Evolutionary conservation across 2,888 invertebrate genomes (phyloP).

Genomic region (Ennomos quercinarius): DNA sequence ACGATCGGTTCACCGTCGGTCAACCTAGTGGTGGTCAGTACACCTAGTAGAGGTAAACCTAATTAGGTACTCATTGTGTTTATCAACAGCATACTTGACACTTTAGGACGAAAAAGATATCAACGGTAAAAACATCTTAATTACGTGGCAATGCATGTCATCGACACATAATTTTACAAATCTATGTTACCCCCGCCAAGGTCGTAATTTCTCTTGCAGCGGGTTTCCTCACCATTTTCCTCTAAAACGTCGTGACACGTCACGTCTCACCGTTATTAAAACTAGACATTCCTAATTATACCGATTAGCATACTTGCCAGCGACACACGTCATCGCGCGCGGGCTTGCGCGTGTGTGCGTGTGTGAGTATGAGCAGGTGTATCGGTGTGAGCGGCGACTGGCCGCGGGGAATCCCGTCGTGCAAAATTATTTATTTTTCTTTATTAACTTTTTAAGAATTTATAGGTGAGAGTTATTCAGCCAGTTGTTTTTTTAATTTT

Average conservation of each 20-base stretch:
- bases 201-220: slow-evolving; percentile 29
- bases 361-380: slow-evolving; percentile 38
- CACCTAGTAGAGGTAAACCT: too few species aligned
- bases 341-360: slow-evolving; percentile 29
- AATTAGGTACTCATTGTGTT: too few species aligned
- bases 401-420: slow-evolving; percentile 71
- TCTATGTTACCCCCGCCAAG: slow-evolving; percentile 28
- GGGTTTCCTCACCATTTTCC: slow-evolving; percentile 36
- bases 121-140: background rate
- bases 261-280: slow-evolving; percentile 45
- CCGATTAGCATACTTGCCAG: slow-evolving; percentile 49
- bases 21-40: too few species aligned
- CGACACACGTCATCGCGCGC: slow-evolving; percentile 33
- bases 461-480: slow-evolving; percentile 37
- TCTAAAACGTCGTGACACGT: slow-evolving; percentile 34
- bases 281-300: slow-evolving; percentile 50
- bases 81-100: too few species aligned
- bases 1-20: too few species aligned
- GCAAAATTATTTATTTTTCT: slow-evolving; percentile 50
- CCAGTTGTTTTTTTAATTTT: slow-evolving; percentile 15
- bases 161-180: slow-evolving; percentile 21
- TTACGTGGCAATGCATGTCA: slow-evolving; percentile 10
- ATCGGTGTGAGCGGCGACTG: slow-evolving; percentile 24
- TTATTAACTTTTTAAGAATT: slow-evolving; percentile 43
- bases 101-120: background rate